phyloP scores from a whole-genome alignment of 2,797 vertebrate species.

The Linurgus olivaceus region DNA sequence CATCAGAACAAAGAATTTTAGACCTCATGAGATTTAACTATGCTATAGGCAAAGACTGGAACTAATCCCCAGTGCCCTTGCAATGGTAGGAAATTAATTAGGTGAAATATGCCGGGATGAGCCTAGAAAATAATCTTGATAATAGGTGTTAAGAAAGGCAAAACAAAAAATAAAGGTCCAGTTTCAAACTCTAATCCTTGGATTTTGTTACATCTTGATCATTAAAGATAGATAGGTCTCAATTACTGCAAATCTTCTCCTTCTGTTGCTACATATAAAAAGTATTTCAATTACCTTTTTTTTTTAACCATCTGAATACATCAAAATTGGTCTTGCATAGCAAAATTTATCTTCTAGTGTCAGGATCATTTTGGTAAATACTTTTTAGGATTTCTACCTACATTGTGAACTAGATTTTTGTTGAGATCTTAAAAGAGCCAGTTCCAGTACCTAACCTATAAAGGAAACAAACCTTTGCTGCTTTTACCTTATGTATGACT shows the following conservation, averaged over 20 bases:
- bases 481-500: neutral
- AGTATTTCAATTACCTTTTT: neutral
- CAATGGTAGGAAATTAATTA: conserved; percentile 42
- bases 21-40: conserved; percentile 20
- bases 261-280: neutral
- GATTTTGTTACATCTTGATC: neutral
- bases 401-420: neutral
- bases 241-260: neutral
- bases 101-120: conserved; percentile 18
- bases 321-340: neutral
- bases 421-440: neutral
- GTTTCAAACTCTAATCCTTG: neutral
- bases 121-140: neutral
- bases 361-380: neutral
- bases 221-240: neutral
- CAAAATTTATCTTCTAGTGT: neutral
- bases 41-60: conserved; percentile 37
- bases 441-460: neutral
- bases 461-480: neutral
- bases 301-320: neutral
- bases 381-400: neutral
- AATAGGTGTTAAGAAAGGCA: neutral
- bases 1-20: conserved; percentile 37
- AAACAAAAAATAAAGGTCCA: conserved; percentile 14
- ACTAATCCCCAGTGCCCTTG: conserved; percentile 10